Percentiles rank a stretch among this genome's conserved stretches.
Conservation (phyloP, 2,888 invertebrate genomes). For the Lepas anatifera region DNA sequence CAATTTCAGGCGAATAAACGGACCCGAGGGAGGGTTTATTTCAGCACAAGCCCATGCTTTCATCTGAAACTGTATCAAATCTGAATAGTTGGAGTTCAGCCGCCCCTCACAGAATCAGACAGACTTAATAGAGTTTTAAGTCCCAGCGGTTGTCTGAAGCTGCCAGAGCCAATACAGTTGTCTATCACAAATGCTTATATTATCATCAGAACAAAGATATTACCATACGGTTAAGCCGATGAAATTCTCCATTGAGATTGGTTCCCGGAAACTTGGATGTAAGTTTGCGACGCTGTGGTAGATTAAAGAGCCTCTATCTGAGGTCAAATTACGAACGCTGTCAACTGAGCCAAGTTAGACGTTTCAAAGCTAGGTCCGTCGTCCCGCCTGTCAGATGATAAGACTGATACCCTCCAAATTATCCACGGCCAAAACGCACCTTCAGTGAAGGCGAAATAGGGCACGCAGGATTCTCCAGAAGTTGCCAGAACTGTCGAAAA, state of each 20-base stretch:
- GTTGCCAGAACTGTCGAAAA: no score
- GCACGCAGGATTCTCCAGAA: neutral
- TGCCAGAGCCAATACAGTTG: neutral
- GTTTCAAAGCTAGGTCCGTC: neutral
- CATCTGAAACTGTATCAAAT: no score
- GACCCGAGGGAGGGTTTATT: no score
- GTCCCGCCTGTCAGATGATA: neutral
- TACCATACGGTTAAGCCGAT: neutral
- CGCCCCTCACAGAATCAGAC: no score
- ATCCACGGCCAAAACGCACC: no score
- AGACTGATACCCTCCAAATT: neutral
- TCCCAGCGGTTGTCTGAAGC: no score
- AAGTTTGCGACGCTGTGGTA: neutral
- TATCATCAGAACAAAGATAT: conserved; percentile 3
- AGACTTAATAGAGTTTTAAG: no score
- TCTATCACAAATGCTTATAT: neutral
- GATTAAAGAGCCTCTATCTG: neutral
- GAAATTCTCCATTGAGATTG: neutral
- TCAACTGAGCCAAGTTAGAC: neutral
- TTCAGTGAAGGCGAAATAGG: no score
- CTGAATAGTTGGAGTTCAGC: no score
- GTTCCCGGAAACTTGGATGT: neutral
- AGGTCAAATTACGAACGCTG: neutral
- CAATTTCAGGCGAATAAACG: no score
- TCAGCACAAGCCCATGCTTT: no score